A percentile compares a stretch with the other conserved stretches of the same genome.
phyloP scores from a whole-genome alignment of 2,113 vertebrate species.

The Sphyrna mokarran region DNA sequence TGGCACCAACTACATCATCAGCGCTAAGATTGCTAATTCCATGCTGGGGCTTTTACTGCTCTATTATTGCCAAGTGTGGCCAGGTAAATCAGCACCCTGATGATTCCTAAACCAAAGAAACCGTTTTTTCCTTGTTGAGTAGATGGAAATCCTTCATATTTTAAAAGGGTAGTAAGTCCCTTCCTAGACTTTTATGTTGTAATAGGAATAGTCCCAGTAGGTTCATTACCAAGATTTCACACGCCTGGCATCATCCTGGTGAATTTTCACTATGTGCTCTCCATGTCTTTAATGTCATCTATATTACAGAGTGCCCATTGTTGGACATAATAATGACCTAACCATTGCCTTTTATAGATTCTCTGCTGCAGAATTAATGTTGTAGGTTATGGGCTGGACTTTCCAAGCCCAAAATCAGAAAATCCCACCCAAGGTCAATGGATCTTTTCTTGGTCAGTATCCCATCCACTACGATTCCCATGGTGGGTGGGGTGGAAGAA shows the following conservation, averaged over 20 bases:
- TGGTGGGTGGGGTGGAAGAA: too few species aligned
- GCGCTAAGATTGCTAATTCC: not conserved
- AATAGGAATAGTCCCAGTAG: not conserved
- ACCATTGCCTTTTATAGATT: not conserved
- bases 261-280: not conserved
- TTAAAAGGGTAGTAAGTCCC: not conserved
- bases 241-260: not conserved
- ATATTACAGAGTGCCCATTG: not conserved
- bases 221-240: not conserved
- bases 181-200: not conserved
- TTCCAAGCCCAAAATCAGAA: too few species aligned
- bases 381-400: not conserved
- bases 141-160: not conserved
- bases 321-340: not conserved
- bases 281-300: not conserved
- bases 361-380: not conserved
- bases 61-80: not conserved
- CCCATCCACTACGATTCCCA: too few species aligned
- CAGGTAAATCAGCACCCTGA: not conserved
- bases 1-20: not conserved
- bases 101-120: not conserved
- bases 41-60: not conserved
- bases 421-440: too few species aligned
- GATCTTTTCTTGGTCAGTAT: too few species aligned
- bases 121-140: not conserved